phyloP scores from a whole-genome alignment of 2,113 vertebrate genomes.

The Diglossa brunneiventris region DNA sequence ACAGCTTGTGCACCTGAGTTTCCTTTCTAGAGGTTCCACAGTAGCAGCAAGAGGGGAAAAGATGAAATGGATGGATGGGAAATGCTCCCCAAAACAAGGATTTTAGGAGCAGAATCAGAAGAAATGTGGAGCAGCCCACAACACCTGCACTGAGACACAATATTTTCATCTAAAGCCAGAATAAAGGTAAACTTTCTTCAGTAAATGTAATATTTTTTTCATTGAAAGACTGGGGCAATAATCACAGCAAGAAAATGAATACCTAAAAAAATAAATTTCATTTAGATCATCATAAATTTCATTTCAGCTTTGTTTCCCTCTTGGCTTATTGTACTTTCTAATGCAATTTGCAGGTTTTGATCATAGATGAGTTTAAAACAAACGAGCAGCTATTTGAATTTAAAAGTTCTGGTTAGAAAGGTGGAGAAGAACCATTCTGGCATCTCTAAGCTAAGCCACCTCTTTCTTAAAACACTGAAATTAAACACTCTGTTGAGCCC shows the following conservation, averaged over 20 bases:
- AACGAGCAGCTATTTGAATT: not conserved
- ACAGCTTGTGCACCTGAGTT: not conserved
- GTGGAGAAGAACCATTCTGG: not conserved
- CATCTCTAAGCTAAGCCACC: not conserved
- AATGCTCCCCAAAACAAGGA: not conserved
- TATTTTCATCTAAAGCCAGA: not conserved
- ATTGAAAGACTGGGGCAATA: not conserved
- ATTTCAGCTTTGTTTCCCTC: slow-evolving; percentile 23
- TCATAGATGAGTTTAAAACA: not conserved
- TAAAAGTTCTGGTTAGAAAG: not conserved
- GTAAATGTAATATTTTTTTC: not conserved
- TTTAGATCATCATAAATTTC: not conserved
- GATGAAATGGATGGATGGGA: not conserved
- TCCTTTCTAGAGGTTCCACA: not conserved
- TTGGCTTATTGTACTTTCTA: not conserved
- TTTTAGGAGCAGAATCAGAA: not conserved
- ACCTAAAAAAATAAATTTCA: not conserved
- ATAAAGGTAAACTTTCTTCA: not conserved
- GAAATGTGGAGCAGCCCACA: not conserved
- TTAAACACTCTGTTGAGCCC: not conserved
- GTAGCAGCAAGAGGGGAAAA: not conserved
- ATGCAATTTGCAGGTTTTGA: not conserved
- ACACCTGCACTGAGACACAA: not conserved
- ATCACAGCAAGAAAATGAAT: not conserved
- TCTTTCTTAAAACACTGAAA: not conserved